Base-by-base conservation (phyloP, 2,888 invertebrate genomes). In the Polydrusus cervinus region DNA sequence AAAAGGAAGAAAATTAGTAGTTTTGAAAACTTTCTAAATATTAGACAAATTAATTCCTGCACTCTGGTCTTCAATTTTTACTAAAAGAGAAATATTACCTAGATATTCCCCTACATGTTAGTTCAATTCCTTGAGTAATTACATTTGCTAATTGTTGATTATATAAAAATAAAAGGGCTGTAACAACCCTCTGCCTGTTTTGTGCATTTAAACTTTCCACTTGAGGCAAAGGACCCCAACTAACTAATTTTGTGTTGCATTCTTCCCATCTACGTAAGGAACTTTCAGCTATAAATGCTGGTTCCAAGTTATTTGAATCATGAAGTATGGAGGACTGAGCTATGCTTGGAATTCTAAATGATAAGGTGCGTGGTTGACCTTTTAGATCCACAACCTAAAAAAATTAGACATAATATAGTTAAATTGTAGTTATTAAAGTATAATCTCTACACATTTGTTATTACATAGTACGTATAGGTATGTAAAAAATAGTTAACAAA, bases 281-380 rank as follows among this genome's bases (percentile, higher is more conserved):
- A 84, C 93, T 95, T 87, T 97, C 95, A 30, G 95, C 95, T 76
- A 95, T 88, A 78, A 95, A 94, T 76, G 94, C 92, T 57, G 94
- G 91, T 74, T 93, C 94, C 82, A 95, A 88, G 81, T 92, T 94
- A 80, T 91, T 89, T 8, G 93, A 95, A 78, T 98, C 97, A 87
- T 98, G 98, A 88, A 96, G 98, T 83, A 97, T 94, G 53, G 97
- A 97, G 76, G 95, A 92, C 87, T 95, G 95, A 25, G 96, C 95
- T 83, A 97, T 89, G 34, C 96, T 95, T 66, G 97, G 97, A 86
- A 98, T 90, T 82, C 97, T 92, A 87, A 97, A 96, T 65, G 95
- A 94, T 75, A 95, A 91, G 62, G 93, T 92, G 87, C 93, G 95
- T 62, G 96, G 94, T 85, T 95, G 93, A 20, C 96, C 95, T 87